phyloP scores from a whole-genome alignment of 2,113 vertebrate species.

The Struthio camelus region DNA sequence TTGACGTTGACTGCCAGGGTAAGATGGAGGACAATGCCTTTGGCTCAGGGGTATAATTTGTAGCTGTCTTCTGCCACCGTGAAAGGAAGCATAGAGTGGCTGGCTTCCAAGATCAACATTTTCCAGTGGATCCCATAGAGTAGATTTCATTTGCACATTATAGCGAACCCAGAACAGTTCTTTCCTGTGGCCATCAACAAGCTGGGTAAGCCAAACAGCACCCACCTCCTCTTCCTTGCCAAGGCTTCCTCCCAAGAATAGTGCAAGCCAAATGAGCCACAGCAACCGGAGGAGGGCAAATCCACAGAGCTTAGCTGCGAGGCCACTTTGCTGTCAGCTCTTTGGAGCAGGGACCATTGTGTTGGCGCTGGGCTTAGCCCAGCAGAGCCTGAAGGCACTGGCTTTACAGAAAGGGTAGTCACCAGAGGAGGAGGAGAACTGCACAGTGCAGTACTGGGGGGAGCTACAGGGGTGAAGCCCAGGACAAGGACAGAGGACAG shows the following conservation, averaged over 20 bases:
- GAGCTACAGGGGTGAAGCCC: slow-evolving; percentile 12
- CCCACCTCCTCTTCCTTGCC: slow-evolving; percentile 17
- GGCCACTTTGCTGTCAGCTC: not conserved
- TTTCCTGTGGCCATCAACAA: not conserved
- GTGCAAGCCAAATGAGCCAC: not conserved
- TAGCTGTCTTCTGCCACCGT: slow-evolving; percentile 51
- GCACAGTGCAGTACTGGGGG: not conserved
- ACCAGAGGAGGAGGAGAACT: not conserved
- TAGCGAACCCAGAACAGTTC: slow-evolving; percentile 33
- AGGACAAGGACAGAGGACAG: not conserved
- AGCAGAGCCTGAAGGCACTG: not conserved
- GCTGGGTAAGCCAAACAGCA: not conserved
- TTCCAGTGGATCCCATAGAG: slow-evolving; percentile 54
- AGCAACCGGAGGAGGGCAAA: not conserved
- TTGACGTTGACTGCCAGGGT: slow-evolving; percentile 27
- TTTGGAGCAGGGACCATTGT: not conserved
- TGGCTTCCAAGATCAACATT: slow-evolving; percentile 46
- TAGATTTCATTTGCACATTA: slow-evolving; percentile 56
- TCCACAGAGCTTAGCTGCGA: rapidly evolving
- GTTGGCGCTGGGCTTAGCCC: not conserved
- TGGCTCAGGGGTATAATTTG: slow-evolving; percentile 36
- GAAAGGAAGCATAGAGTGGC: slow-evolving; percentile 23
- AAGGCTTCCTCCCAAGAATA: not conserved
- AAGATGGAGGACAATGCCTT: slow-evolving; percentile 36
- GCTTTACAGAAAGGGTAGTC: not conserved